A percentile compares a stretch with the other conserved stretches of the same genome.
phyloP scores from a whole-genome alignment of 1,140 invertebrate genomes.

The Goniozus legneri region DNA sequence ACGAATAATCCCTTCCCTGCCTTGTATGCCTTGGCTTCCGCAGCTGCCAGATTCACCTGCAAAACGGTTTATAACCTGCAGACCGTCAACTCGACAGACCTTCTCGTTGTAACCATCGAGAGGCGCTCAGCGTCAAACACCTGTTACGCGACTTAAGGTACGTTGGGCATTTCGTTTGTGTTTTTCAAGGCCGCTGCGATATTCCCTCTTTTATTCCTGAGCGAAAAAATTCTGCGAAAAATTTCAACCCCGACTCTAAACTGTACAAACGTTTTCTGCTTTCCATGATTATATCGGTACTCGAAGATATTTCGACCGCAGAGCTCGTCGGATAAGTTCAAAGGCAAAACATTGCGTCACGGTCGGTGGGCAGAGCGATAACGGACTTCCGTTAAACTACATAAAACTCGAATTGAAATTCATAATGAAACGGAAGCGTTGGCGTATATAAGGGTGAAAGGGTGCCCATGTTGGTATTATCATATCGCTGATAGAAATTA shows the following conservation, averaged over 20 bases:
- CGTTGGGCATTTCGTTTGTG: conserved; percentile 13
- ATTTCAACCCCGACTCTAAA: no score
- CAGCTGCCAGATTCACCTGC: conserved; percentile 32
- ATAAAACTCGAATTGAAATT: conserved; percentile 28
- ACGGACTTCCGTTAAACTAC: conserved; percentile 29
- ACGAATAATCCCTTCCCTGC: conserved; percentile 20
- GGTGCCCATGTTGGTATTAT: no score
- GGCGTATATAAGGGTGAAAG: no score
- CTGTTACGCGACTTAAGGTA: conserved; percentile 22
- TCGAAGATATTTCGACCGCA: no score
- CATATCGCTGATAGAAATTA: no score
- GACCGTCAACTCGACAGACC: conserved; percentile 18
- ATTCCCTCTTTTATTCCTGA: no score
- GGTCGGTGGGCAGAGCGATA: conserved; percentile 23
- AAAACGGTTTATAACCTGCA: conserved; percentile 27
- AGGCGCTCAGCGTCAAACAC: conserved; percentile 27
- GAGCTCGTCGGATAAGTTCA: no score
- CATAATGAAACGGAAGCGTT: conserved; percentile 30
- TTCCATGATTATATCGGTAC: no score
- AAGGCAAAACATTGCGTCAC: conserved; percentile 28
- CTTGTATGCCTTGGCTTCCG: conserved; percentile 5
- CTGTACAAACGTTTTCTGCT: no score
- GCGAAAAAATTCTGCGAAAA: no score
- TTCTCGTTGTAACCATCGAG: conserved; percentile 23
- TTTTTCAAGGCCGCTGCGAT: no score